Evolutionary conservation across 1,140 invertebrate genomes (phyloP).

Genomic region (Atta colombica): DNA sequence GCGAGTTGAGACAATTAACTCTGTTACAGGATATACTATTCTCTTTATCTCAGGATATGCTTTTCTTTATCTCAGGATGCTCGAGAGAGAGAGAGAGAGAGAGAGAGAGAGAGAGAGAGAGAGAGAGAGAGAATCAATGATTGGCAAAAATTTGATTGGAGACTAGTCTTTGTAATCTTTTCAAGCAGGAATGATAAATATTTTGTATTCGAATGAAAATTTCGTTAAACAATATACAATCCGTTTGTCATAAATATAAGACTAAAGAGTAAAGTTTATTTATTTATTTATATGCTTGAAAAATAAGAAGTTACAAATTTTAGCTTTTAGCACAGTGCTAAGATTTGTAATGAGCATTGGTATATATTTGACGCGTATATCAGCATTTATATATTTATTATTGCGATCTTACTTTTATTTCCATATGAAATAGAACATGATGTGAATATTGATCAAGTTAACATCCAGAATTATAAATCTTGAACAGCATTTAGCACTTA

Average conservation of each 20-base stretch:
- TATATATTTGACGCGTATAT: no score
- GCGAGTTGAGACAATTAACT: slow-evolving; percentile 11
- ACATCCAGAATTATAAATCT: no score
- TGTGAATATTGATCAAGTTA: no score
- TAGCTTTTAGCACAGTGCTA: neutral
- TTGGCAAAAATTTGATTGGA: slow-evolving; percentile 10
- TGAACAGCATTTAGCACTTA: neutral
- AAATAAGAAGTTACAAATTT: neutral
- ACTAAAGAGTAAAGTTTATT: neutral
- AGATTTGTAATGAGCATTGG: no score
- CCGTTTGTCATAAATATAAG: neutral
- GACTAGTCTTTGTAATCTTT: neutral
- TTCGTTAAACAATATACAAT: neutral
- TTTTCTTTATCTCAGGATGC: no score
- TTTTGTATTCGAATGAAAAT: neutral
- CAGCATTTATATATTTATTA: no score
- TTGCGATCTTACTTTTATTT: no score
- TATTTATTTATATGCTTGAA: neutral
- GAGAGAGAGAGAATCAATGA: neutral
- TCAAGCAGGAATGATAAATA: neutral
- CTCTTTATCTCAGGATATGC: neutral
- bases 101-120: no score
- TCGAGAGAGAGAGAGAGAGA: no score
- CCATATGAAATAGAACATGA: no score
- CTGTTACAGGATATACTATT: neutral